Conservation (phyloP, 2,888 invertebrate genomes). For the Sesia apiformis region DNA sequence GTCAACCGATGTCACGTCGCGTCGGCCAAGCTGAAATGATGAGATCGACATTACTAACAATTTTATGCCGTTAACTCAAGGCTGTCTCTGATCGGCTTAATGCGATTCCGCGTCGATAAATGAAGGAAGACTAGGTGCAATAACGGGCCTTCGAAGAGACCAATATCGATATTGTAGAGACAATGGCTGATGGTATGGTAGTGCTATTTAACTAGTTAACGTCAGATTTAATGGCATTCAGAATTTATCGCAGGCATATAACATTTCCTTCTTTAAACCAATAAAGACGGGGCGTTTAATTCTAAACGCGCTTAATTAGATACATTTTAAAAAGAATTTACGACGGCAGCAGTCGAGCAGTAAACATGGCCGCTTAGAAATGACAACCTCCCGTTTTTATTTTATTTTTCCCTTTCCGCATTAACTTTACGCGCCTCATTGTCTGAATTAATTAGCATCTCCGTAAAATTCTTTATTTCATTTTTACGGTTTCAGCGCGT, state of each 20-base stretch:
- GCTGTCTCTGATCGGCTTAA: too few species aligned
- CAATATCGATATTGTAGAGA: too few species aligned
- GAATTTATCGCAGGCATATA: background rate
- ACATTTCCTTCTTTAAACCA: background rate
- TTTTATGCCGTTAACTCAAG: too few species aligned
- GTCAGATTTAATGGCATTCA: too few species aligned
- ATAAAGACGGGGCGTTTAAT: background rate
- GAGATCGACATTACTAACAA: too few species aligned
- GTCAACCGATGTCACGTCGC: too few species aligned
- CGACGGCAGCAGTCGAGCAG: constrained; percentile 19
- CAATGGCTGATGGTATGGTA: too few species aligned
- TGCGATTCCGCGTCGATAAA: too few species aligned
- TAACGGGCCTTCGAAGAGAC: too few species aligned
- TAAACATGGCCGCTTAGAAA: constrained; percentile 20
- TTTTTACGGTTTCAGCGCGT: background rate
- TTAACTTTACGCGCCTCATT: constrained; percentile 11
- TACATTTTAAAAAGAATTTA: constrained; percentile 31
- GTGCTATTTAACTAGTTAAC: too few species aligned
- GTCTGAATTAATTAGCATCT: constrained; percentile 14
- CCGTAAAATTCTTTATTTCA: background rate
- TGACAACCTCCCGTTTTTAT: constrained; percentile 21
- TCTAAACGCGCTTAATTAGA: constrained; percentile 24
- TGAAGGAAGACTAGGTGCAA: too few species aligned
- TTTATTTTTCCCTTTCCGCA: constrained; percentile 9
- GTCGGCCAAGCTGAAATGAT: too few species aligned